Conservation (phyloP, 2,113 vertebrate genomes). For the Synchiropus splendidus region DNA sequence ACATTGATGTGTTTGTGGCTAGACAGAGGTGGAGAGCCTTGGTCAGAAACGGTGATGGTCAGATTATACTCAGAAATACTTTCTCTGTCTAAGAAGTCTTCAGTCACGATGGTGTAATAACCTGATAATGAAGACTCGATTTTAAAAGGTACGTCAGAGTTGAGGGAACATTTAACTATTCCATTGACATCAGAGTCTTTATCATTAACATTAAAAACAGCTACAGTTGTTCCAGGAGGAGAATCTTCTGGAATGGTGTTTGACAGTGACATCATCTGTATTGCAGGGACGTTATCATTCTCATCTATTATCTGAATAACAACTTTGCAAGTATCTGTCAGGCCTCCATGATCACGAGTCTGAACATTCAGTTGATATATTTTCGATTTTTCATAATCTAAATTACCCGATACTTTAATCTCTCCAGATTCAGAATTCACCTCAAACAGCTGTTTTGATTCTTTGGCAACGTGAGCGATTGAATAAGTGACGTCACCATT, state of each 20-base stretch:
- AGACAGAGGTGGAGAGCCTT: slow-evolving; percentile 16
- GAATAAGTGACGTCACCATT: slow-evolving; percentile 48
- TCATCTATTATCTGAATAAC: slow-evolving; percentile 63
- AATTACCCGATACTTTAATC: slow-evolving; percentile 31
- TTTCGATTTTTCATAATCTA: slow-evolving; percentile 54
- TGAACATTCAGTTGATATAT: slow-evolving; percentile 39
- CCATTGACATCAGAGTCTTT: slow-evolving; percentile 56
- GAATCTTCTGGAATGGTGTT: slow-evolving; percentile 47
- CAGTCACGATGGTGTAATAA: slow-evolving; percentile 54
- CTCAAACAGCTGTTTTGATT: slow-evolving; percentile 48
- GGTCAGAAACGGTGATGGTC: slow-evolving; percentile 37
- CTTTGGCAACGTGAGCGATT: slow-evolving; percentile 28
- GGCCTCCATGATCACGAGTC: slow-evolving; percentile 49
- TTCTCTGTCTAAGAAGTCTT: slow-evolving; percentile 52
- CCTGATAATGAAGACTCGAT: slow-evolving; percentile 53
- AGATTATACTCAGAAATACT: slow-evolving; percentile 51
- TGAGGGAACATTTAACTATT: slow-evolving; percentile 44
- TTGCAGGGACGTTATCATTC: slow-evolving; percentile 67
- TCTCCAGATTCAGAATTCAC: slow-evolving; percentile 56
- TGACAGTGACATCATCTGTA: slow-evolving; percentile 55
- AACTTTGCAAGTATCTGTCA: slow-evolving; percentile 45
- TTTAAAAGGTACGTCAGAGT: slow-evolving; percentile 53
- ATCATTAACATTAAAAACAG: slow-evolving; percentile 52
- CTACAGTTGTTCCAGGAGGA: slow-evolving; percentile 38
- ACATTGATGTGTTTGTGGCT: slow-evolving; percentile 46